Conservation (phyloP, 1,140 invertebrate species). For the Papilio aristodemus region DNA sequence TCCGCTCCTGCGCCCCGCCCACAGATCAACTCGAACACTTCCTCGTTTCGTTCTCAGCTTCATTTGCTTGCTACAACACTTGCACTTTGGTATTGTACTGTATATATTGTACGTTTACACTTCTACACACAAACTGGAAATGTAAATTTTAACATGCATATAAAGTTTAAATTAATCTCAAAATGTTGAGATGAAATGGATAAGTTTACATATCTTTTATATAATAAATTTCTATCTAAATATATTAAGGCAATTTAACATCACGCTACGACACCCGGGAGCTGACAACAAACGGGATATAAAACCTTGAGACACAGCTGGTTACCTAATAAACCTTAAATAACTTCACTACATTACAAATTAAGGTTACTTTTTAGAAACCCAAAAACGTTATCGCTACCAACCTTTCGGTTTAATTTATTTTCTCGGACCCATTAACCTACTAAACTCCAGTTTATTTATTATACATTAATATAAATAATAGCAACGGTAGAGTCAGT, state of each 20-base stretch:
- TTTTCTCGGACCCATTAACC: conserved; percentile 16
- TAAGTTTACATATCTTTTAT: no score
- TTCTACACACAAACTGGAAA: no score
- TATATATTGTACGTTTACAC: background rate
- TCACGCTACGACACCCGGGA: no score
- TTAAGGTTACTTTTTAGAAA: background rate
- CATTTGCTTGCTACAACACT: conserved; percentile 37
- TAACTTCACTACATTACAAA: background rate
- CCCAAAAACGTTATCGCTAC: background rate
- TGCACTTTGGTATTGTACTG: conserved; percentile 37
- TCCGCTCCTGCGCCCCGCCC: conserved; percentile 63
- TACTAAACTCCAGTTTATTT: conserved; percentile 21
- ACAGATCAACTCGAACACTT: conserved; percentile 61
- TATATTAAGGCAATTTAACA: no score
- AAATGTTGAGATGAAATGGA: no score
- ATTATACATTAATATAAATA: conserved; percentile 10
- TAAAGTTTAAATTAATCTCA: no score
- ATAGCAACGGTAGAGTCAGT: background rate
- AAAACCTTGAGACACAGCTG: no score
- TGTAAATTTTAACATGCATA: no score
- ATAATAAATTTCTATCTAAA: no score
- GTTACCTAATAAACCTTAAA: background rate
- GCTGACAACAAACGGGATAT: no score
- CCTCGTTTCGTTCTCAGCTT: conserved; percentile 52
- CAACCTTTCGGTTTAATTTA: conserved; percentile 2